Percentiles rank a stretch among this genome's conserved stretches.
Evolutionary conservation across 2,888 invertebrate species (phyloP).

Genomic region (Plutella xylostella): DNA sequence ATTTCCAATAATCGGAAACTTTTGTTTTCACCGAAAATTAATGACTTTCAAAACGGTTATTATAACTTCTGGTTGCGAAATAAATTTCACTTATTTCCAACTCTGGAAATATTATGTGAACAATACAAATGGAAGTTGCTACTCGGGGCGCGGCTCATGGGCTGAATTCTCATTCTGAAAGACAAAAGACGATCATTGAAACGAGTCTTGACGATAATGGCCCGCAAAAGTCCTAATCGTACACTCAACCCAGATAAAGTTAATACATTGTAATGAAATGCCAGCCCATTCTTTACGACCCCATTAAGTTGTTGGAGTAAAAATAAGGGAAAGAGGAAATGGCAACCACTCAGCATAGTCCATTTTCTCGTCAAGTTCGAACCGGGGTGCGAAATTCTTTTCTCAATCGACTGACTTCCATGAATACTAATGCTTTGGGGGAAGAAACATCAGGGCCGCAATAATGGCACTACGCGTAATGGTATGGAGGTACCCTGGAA

Average conservation of each 20-base stretch:
- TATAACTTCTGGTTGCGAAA: too few relatives aligned
- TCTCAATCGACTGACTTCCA: constrained; percentile 63
- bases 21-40: too few relatives aligned
- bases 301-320: constrained; percentile 60
- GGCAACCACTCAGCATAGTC: constrained; percentile 49
- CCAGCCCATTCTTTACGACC: constrained; percentile 53
- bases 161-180: too few relatives aligned
- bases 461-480: constrained; percentile 41
- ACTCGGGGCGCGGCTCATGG: too few relatives aligned
- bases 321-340: constrained; percentile 56
- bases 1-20: too few relatives aligned
- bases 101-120: too few relatives aligned
- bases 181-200: not conserved
- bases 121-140: too few relatives aligned
- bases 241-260: constrained; percentile 35
- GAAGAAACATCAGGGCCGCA: constrained; percentile 43
- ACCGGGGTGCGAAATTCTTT: constrained; percentile 57
- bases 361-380: constrained; percentile 50
- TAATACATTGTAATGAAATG: constrained; percentile 58
- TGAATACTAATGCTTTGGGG: constrained; percentile 61
- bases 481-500: constrained; percentile 19
- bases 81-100: too few relatives aligned
- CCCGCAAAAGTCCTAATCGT: constrained; percentile 11
- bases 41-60: too few relatives aligned
- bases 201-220: not conserved